phyloP scores from a whole-genome alignment of 2,888 invertebrate species.

The Philhelius pedissequus region DNA sequence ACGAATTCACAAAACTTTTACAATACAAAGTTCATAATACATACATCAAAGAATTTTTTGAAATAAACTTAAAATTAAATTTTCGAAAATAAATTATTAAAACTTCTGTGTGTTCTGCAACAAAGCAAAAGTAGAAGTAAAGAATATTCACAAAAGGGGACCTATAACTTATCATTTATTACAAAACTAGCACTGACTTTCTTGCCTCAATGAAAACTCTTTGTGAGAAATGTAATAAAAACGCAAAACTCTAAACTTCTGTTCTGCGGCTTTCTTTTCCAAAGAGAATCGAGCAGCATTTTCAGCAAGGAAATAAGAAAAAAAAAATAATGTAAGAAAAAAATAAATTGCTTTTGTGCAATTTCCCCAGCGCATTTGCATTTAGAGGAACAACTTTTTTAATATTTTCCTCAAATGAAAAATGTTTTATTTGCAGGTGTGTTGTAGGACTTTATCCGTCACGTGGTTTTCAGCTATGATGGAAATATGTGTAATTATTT shows the following conservation, averaged over 20 bases:
- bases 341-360: slow-evolving; percentile 43
- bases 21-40: not conserved
- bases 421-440: slow-evolving; percentile 20
- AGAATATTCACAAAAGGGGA: slow-evolving; percentile 6
- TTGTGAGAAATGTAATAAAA: slow-evolving; percentile 43
- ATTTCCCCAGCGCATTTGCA: slow-evolving; percentile 43
- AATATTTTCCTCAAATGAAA: slow-evolving; percentile 34
- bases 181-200: slow-evolving; percentile 21
- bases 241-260: slow-evolving; percentile 31
- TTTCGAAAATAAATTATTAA: slow-evolving; percentile 12
- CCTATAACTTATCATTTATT: slow-evolving; percentile 38
- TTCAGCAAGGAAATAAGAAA: not conserved
- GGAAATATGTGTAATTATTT: not conserved
- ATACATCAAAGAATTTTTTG: not conserved
- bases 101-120: not conserved
- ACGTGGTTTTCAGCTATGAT: not conserved
- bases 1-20: not conserved
- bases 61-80: not conserved
- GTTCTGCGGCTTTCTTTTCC: slow-evolving; percentile 25
- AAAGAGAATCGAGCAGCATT: not conserved
- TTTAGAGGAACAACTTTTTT: slow-evolving; percentile 42
- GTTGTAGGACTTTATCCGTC: not conserved
- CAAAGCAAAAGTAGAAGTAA: not conserved
- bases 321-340: not conserved
- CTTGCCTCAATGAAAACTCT: slow-evolving; percentile 11